Evolutionary conservation across 2,797 vertebrate species (phyloP).

Genomic region (Myioborus miniatus): DNA sequence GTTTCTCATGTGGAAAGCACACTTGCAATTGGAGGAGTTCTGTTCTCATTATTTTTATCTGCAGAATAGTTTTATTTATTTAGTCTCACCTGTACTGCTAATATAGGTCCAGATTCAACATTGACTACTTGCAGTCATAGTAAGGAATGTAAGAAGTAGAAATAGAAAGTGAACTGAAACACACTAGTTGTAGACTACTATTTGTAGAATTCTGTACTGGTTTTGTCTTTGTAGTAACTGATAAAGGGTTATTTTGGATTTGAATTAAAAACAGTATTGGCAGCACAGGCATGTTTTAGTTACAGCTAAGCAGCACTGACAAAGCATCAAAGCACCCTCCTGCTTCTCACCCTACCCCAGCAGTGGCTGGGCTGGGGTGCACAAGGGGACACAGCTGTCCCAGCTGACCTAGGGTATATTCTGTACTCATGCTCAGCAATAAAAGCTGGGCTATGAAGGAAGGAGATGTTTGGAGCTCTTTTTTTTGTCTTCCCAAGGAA

Average conservation of each 20-base stretch:
- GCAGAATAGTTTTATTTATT: neutral
- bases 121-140: neutral
- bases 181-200: neutral
- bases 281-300: neutral
- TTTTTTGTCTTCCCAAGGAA: neutral
- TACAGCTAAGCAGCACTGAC: neutral
- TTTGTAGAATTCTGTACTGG: neutral
- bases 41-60: neutral
- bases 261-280: neutral
- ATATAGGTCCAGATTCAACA: neutral
- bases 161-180: neutral
- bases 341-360: neutral
- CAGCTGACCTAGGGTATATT: neutral
- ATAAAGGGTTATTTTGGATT: neutral
- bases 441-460: neutral
- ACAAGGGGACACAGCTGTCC: neutral
- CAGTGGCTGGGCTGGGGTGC: neutral
- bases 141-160: neutral
- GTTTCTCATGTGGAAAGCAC: neutral
- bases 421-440: neutral
- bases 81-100: rapidly evolving
- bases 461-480: neutral
- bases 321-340: neutral
- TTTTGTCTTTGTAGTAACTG: neutral
- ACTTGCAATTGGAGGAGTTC: neutral